These are phyloP conservation scores for Plutomurus gul DNA, from an alignment of 1,140 invertebrate genomes.

Conservation along the genomic window DNA sequence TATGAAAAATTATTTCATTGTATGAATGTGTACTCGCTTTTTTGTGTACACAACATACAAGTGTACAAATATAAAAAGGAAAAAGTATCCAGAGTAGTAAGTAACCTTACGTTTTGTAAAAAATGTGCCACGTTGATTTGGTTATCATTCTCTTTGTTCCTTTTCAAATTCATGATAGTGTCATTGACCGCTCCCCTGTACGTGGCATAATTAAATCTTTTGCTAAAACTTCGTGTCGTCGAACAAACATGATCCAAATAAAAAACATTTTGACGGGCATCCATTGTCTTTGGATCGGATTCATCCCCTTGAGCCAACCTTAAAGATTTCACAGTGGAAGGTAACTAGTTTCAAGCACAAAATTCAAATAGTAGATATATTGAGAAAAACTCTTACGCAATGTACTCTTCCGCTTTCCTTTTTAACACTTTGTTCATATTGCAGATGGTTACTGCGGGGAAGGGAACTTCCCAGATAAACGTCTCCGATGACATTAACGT, in stretches of 20 bases:
- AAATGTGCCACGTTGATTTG: background rate
- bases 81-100: background rate
- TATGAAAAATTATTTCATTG: background rate
- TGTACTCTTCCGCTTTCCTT: constrained; percentile 40
- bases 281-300: background rate
- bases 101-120: background rate
- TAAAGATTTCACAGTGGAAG: too few species aligned
- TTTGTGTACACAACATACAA: background rate
- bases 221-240: constrained; percentile 43
- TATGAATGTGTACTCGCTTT: background rate
- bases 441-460: constrained; percentile 53
- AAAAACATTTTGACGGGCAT: background rate
- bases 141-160: background rate
- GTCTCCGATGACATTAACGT: too few species aligned
- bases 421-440: constrained; percentile 52
- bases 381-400: background rate
- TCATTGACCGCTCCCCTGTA: background rate
- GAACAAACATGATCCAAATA: constrained; percentile 51
- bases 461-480: constrained; percentile 45
- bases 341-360: background rate
- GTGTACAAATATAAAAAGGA: background rate
- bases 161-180: background rate
- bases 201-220: constrained; percentile 38
- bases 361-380: background rate
- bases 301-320: background rate